phyloP scores from a whole-genome alignment of 1,140 invertebrate species.

The Eupristina koningsbergeri region DNA sequence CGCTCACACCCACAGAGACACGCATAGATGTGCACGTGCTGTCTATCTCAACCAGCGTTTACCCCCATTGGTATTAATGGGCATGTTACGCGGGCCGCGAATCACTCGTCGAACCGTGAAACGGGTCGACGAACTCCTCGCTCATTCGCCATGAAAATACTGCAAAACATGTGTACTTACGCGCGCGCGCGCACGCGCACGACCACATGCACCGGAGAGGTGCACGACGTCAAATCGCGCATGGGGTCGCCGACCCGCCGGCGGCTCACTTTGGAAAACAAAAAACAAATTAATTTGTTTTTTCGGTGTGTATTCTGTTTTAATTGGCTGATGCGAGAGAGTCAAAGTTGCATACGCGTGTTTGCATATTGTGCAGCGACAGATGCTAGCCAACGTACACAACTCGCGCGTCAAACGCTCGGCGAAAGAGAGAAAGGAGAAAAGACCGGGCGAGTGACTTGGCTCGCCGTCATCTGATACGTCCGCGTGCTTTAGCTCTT shows the following conservation, averaged over 20 bases:
- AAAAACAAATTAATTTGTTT: neutral
- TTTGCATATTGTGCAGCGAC: neutral
- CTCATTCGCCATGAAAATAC: conserved; percentile 29
- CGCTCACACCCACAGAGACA: no score
- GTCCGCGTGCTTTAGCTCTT: neutral
- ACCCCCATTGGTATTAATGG: conserved; percentile 44
- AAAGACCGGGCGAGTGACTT: neutral
- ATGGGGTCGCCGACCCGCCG: conserved; percentile 9
- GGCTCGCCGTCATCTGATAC: neutral
- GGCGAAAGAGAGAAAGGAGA: no score
- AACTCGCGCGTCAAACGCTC: neutral
- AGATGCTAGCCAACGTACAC: neutral
- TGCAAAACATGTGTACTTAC: neutral
- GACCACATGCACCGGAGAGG: neutral
- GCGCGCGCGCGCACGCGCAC: neutral
- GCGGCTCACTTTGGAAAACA: neutral
- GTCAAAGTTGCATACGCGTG: neutral
- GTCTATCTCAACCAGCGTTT: conserved; percentile 31
- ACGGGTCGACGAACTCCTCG: conserved; percentile 47
- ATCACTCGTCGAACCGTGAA: conserved; percentile 45
- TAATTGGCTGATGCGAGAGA: conserved; percentile 16
- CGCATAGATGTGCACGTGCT: neutral
- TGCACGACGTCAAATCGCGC: neutral
- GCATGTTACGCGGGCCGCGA: conserved; percentile 24
- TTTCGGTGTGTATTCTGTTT: neutral